A percentile compares a stretch with the other conserved stretches of the same genome.
phyloP scores from a whole-genome alignment of 2,888 invertebrate genomes.

The Melieria picta region DNA sequence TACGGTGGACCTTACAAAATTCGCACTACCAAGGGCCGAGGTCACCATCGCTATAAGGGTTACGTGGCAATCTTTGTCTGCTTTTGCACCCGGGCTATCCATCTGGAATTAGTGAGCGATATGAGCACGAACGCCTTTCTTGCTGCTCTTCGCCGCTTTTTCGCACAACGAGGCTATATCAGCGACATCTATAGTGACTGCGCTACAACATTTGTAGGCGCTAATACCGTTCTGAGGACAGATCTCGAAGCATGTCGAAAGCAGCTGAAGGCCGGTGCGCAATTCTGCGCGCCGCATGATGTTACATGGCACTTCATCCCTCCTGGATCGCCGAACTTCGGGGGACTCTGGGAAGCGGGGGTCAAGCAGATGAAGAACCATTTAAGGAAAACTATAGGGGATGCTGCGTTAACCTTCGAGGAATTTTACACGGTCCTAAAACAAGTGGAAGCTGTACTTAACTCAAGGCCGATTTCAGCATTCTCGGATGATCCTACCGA shows the following conservation, averaged over 20 bases:
- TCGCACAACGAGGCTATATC: constrained; percentile 9
- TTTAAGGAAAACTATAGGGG: not conserved
- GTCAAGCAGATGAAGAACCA: constrained; percentile 16
- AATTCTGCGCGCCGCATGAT: too few species aligned
- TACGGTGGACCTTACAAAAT: constrained; percentile 35
- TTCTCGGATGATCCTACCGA: not conserved
- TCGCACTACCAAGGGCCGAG: constrained; percentile 29
- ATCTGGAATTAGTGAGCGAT: constrained; percentile 39
- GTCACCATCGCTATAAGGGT: constrained; percentile 21
- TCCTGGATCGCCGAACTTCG: too few species aligned
- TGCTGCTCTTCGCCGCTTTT: constrained; percentile 1
- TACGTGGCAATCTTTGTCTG: constrained; percentile 25
- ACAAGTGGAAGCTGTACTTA: not conserved
- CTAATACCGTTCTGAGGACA: not conserved
- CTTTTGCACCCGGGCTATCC: constrained; percentile 33
- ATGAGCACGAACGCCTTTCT: constrained; percentile 20
- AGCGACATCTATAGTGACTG: constrained; percentile 22
- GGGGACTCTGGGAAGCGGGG: constrained; percentile 13
- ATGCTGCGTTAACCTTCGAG: not conserved
- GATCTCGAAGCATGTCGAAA: not conserved
- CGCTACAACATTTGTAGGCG: constrained; percentile 22
- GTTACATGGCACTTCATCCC: too few species aligned
- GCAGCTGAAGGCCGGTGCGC: constrained; percentile 3
- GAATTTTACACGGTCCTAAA: constrained; percentile 12
- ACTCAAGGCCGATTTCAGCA: not conserved